A percentile compares a stretch with the other conserved stretches of the same genome.
Evolutionary conservation across 2,113 vertebrate species (phyloP).

Genomic region (Eidolon helvum): DNA sequence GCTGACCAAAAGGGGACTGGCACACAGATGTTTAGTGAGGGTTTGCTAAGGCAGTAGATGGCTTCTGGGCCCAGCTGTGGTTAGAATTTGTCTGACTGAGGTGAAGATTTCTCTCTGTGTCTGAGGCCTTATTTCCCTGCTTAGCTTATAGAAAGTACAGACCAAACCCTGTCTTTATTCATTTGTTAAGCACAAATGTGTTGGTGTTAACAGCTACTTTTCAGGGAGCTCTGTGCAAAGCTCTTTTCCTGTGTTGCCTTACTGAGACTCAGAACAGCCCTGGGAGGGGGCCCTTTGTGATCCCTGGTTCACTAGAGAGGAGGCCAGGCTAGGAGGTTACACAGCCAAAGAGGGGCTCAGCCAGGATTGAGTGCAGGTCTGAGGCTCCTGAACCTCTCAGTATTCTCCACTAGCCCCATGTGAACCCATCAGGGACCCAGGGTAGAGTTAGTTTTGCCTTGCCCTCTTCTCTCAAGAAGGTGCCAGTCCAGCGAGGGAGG

Average conservation of each 20-base stretch:
- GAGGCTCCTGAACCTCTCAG: not conserved
- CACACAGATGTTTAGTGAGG: not conserved
- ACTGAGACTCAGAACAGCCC: not conserved
- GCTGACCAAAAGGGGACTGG: not conserved
- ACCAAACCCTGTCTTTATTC: not conserved
- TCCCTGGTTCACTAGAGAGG: not conserved
- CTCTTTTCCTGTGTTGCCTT: not conserved
- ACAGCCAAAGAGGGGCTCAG: not conserved
- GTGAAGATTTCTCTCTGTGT: not conserved
- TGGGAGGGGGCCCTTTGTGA: not conserved
- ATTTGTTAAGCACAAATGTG: not conserved
- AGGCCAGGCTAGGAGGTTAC: not conserved
- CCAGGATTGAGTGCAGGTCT: not conserved
- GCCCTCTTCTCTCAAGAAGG: not conserved
- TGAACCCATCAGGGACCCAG: not conserved
- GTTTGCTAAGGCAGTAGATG: not conserved
- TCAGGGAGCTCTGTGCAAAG: not conserved
- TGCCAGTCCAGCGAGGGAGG: not conserved
- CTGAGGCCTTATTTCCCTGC: not conserved
- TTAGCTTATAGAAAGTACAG: not conserved
- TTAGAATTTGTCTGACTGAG: not conserved
- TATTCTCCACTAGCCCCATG: fast-evolving
- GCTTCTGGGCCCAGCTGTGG: not conserved
- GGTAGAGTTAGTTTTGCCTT: not conserved
- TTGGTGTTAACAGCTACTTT: not conserved